phyloP scores from a whole-genome alignment of 2,888 invertebrate genomes.

The Eueremaeus valkanovi region DNA sequence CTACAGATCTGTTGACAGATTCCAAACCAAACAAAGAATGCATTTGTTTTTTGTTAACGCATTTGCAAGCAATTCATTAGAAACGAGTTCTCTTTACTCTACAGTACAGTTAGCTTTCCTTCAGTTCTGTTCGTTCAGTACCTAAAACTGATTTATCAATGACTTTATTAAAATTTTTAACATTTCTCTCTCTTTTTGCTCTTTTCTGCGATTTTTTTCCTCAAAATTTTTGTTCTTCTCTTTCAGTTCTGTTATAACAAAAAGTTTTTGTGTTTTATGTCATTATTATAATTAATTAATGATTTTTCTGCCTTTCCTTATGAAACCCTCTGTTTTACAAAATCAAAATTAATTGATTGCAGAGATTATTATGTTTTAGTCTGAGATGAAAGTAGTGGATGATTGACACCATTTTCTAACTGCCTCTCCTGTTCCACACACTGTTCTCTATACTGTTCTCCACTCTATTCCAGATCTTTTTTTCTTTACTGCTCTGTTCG shows the following conservation, averaged over 20 bases:
- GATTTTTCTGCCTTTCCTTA: background rate
- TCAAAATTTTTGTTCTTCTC: background rate
- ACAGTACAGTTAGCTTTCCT: background rate
- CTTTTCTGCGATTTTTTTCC: background rate
- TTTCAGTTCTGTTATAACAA: background rate
- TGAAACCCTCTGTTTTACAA: background rate
- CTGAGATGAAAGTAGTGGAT: background rate
- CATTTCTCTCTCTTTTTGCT: background rate
- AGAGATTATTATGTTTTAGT: constrained; percentile 13
- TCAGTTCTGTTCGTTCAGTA: background rate
- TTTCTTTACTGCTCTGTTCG: no score
- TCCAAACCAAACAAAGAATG: constrained; percentile 22
- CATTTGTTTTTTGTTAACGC: constrained; percentile 19
- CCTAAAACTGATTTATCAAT: constrained; percentile 7
- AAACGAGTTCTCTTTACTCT: constrained; percentile 9
- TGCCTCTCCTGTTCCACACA: background rate
- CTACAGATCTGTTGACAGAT: constrained; percentile 22
- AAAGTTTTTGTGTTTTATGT: background rate
- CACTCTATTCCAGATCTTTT: background rate
- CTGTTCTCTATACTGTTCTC: background rate
- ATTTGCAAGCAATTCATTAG: constrained; percentile 15
- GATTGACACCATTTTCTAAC: constrained; percentile 21
- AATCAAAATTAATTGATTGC: background rate
- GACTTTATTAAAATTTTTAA: constrained; percentile 28
- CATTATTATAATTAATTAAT: background rate